These are phyloP conservation scores for Melanostoma scalare DNA, from an alignment of 2,888 invertebrate genomes.

Conservation along the genomic window DNA sequence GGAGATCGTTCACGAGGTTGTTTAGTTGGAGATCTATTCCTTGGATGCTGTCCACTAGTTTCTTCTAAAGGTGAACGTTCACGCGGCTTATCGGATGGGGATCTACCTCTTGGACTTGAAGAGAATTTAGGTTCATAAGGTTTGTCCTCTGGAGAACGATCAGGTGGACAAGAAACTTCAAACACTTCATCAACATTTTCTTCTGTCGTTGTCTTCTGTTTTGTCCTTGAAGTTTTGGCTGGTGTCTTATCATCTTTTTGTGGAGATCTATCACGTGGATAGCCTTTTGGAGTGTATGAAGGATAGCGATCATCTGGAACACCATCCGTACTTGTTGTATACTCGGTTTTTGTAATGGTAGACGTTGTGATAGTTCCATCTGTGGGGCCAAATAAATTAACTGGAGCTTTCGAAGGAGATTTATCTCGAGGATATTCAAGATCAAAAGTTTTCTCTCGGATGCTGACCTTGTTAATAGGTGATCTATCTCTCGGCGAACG, in stretches of 20 bases:
- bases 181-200: slow-evolving; percentile 23
- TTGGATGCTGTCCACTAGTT: background rate
- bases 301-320: slow-evolving; percentile 21
- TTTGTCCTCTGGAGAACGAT: slow-evolving; percentile 20
- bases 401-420: slow-evolving; percentile 10
- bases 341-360: slow-evolving; percentile 2
- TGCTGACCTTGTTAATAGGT: background rate
- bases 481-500: slow-evolving; percentile 11
- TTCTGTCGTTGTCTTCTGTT: slow-evolving; percentile 4
- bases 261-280: slow-evolving; percentile 10
- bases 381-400: slow-evolving; percentile 12
- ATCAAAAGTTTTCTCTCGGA: slow-evolving; percentile 10
- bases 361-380: slow-evolving; percentile 11
- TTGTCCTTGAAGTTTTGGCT: background rate
- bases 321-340: slow-evolving; percentile 15
- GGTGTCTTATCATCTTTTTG: no score
- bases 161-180: slow-evolving; percentile 12
- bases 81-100: background rate
- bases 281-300: slow-evolving; percentile 26
- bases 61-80: background rate
- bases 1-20: background rate
- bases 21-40: slow-evolving; percentile 2
- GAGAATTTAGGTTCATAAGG: slow-evolving; percentile 5
- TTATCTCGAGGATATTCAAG: background rate
- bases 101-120: slow-evolving; percentile 7